Evolutionary conservation across 2,888 invertebrate genomes (phyloP).

Genomic region (Cryptus armator): DNA sequence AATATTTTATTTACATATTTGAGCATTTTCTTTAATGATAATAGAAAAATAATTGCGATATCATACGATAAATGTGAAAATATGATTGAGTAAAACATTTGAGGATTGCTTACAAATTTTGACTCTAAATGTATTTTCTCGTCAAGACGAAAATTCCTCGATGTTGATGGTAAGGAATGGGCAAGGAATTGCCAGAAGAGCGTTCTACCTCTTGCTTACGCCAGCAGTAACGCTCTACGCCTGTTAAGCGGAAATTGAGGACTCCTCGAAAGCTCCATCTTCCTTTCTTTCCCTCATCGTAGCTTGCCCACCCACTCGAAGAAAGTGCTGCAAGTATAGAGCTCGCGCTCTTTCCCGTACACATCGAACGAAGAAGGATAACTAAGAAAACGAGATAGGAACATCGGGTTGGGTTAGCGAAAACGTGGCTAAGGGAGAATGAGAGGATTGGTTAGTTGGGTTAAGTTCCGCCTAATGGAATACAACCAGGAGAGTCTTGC

Average conservation of each 20-base stretch:
- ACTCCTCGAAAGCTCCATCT: slow-evolving; percentile 50
- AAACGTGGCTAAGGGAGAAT: slow-evolving; percentile 20
- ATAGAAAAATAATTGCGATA: background rate
- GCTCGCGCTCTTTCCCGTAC: background rate
- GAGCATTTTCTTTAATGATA: background rate
- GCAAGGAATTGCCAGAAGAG: slow-evolving; percentile 22
- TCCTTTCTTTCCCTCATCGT: slow-evolving; percentile 38
- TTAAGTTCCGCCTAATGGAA: slow-evolving; percentile 64
- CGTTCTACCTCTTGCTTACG: slow-evolving; percentile 56
- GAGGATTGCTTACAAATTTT: background rate
- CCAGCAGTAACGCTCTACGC: slow-evolving; percentile 57
- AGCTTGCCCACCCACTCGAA: slow-evolving; percentile 55
- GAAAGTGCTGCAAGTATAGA: slow-evolving; percentile 44
- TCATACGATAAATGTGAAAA: background rate
- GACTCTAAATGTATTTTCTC: background rate
- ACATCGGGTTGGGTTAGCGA: slow-evolving; percentile 25
- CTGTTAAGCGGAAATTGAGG: slow-evolving; percentile 66
- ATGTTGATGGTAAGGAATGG: slow-evolving; percentile 8
- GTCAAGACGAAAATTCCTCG: background rate
- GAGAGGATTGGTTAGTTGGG: slow-evolving; percentile 60
- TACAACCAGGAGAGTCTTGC: slow-evolving; percentile 45
- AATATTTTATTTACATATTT: background rate
- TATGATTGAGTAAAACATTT: background rate
- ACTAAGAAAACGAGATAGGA: slow-evolving; percentile 41
- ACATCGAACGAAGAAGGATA: slow-evolving; percentile 10